phyloP scores from a whole-genome alignment of 2,888 invertebrate species.

The Chouioia cunea region DNA sequence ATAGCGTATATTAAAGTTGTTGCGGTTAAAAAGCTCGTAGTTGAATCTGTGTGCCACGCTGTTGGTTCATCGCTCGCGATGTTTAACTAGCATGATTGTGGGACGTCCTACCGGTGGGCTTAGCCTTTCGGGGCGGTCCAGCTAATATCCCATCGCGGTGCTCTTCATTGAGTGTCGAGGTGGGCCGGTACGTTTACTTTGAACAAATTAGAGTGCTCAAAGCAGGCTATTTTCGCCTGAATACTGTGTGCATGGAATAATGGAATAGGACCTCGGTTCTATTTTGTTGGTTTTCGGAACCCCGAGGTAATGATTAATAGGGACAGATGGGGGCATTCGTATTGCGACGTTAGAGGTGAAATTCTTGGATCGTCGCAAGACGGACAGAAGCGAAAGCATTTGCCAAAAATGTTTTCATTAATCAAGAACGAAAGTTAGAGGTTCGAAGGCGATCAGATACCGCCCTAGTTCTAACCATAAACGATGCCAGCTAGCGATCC shows the following conservation, averaged over 20 bases:
- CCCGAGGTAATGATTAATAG: no score
- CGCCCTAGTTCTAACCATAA: slow-evolving; percentile 77
- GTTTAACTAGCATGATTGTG: slow-evolving; percentile 55
- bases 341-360: no score
- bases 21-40: slow-evolving; percentile 55
- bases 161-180: slow-evolving; percentile 63
- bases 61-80: slow-evolving; percentile 70
- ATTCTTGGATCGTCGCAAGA: slow-evolving; percentile 69
- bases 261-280: no score
- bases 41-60: slow-evolving; percentile 70
- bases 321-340: no score
- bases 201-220: slow-evolving; percentile 14
- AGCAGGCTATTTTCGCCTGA: slow-evolving; percentile 16
- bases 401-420: slow-evolving; percentile 78
- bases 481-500: slow-evolving; percentile 71
- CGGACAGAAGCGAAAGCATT: slow-evolving; percentile 77
- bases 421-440: slow-evolving; percentile 78
- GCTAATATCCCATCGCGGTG: slow-evolving; percentile 62
- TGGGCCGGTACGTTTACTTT: slow-evolving; percentile 19
- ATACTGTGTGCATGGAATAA: slow-evolving; percentile 50
- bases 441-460: slow-evolving; percentile 79
- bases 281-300: no score
- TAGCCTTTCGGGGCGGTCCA: slow-evolving; percentile 57
- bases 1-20: slow-evolving; percentile 73
- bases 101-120: slow-evolving; percentile 60